Evolutionary conservation across 2,888 invertebrate genomes (phyloP), one percentile per base, ranked within the genome.

Genomic region (Acrobasis suavella): DNA sequence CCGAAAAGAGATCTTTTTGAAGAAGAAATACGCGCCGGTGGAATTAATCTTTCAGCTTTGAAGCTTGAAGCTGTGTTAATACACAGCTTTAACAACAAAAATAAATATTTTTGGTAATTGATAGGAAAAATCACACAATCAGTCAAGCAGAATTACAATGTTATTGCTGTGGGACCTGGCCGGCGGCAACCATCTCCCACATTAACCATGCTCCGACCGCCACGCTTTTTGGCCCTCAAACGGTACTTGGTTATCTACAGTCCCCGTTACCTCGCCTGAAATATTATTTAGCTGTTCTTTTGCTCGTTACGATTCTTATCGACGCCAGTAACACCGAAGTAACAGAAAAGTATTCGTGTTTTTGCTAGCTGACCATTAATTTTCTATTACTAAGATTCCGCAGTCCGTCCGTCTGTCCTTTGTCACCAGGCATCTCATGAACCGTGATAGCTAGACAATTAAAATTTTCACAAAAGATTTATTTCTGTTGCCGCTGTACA

Each of bases 171-270:
- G 66, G 60, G 64, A 66, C 17, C 64, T 17, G 14, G 14, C 37
- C 32, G 39, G 42, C 50, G 12, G 63, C 54, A 42, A 58, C 52
- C 58, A 54, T 60, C 61, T 63, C 65, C 59, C 67, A 65, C 66
- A 65, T 58, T 66, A 46, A 14, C 46, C 46, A 46, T 46, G 46
- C 14, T 10, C 12, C 12, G 46, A 69, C 22, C 73, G 76, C 81
- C 72, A 78, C 75, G 78, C 74, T 80, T 82, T 81, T 81, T 75
- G 80, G 78, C 69, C 71, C 69, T 62, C 65, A 71, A 72, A 70
- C 72, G 70, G 74, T 69, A 65, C 62, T 15, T 32, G 32, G 32
- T 7, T n/a, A 32, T 32, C 32, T 32, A 2, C 32, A 52, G 50
- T 46, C 58, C 67, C 70, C 68, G 69, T 71, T 72, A 72, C 55